Conservation (phyloP, 2,113 vertebrate species). For the Otolemur garnettii region DNA sequence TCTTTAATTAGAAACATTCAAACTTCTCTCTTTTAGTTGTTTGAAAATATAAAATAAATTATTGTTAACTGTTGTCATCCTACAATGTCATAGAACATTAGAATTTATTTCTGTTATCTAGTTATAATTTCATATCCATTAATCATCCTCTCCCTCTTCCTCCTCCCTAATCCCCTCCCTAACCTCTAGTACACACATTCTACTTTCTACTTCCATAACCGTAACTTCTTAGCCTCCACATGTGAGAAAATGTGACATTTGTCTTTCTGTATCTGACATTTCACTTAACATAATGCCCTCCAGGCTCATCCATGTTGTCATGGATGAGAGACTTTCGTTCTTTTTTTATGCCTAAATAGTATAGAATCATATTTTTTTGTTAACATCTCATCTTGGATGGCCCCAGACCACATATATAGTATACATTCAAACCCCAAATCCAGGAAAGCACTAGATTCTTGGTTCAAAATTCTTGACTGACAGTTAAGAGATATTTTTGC, state of each 20-base stretch:
- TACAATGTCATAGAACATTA: background rate
- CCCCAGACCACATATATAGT: background rate
- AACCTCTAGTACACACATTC: background rate
- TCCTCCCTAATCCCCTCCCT: background rate
- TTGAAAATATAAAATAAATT: background rate
- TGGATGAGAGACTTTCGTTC: background rate
- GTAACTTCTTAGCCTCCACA: background rate
- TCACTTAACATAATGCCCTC: background rate
- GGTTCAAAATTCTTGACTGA: conserved; percentile 45
- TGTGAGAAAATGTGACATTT: background rate
- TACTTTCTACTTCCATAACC: background rate
- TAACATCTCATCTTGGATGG: conserved; percentile 27
- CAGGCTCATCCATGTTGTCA: background rate
- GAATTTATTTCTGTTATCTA: background rate
- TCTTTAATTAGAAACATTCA: background rate
- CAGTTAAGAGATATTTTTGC: background rate
- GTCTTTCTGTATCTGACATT: background rate
- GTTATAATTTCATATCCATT: background rate
- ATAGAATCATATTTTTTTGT: conserved; percentile 52
- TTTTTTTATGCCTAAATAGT: background rate
- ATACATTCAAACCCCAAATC: conserved; percentile 40
- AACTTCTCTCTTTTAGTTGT: background rate
- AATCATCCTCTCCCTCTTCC: background rate
- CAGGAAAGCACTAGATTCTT: background rate
- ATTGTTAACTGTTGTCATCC: background rate